Conservation (phyloP, 2,888 invertebrate species). For the Morpho achilles region DNA sequence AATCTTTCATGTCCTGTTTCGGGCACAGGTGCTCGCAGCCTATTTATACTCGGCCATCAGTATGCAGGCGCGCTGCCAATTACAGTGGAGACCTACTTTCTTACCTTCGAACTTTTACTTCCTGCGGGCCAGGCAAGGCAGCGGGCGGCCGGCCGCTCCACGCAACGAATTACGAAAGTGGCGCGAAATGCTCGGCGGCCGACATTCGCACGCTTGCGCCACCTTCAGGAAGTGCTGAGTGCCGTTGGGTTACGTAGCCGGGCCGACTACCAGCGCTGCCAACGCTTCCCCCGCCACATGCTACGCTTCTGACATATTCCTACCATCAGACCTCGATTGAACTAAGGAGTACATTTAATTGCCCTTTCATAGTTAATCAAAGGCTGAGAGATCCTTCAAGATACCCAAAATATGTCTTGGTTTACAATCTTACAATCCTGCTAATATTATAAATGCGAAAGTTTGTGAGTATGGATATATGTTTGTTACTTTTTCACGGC, state of each 20-base stretch:
- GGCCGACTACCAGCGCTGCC: conserved; percentile 19
- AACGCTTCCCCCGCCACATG: neutral
- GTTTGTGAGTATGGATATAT: too few relatives aligned
- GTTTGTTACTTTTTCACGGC: too few relatives aligned
- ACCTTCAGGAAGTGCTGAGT: conserved; percentile 78
- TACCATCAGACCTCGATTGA: too few relatives aligned
- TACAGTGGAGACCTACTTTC: conserved; percentile 78
- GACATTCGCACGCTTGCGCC: conserved; percentile 76
- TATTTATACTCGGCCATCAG: conserved; percentile 65
- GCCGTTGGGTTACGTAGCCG: conserved; percentile 71
- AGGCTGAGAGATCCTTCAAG: too few relatives aligned
- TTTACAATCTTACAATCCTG: too few relatives aligned
- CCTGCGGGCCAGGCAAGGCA: conserved; percentile 70
- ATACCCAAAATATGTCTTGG: too few relatives aligned
- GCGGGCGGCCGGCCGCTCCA: conserved; percentile 66
- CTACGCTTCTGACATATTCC: neutral
- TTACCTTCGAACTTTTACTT: conserved; percentile 80
- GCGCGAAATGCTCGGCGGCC: conserved; percentile 79
- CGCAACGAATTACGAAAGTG: conserved; percentile 78
- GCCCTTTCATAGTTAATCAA: too few relatives aligned
- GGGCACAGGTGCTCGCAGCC: conserved; percentile 54
- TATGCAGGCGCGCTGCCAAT: conserved; percentile 76
- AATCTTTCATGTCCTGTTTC: conserved; percentile 34
- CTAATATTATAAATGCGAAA: too few relatives aligned
- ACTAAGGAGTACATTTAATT: too few relatives aligned